Percentiles rank a stretch among this genome's conserved stretches.
These are phyloP conservation scores for Pocillopora damicornis DNA, from an alignment of 64 coral and sea anemone species.

Conservation along the genomic window DNA sequence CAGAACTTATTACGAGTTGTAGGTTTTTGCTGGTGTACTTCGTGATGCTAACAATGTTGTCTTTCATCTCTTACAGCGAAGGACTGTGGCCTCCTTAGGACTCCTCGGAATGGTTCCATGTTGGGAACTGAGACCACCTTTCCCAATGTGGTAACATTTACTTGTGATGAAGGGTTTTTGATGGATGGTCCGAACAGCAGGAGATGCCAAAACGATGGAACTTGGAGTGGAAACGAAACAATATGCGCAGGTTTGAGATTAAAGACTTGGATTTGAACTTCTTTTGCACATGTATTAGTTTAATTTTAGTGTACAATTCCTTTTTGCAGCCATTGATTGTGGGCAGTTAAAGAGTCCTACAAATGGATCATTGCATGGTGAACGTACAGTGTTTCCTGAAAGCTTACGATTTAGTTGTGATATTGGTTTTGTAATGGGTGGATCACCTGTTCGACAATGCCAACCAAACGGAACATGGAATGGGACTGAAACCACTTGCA, in stretches of 20 bases:
- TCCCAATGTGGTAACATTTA: slow-evolving; percentile 31
- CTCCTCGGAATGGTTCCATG: slow-evolving; percentile 35
- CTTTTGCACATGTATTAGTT: background rate
- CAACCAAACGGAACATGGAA: slow-evolving; percentile 23
- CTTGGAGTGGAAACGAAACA: slow-evolving; percentile 32
- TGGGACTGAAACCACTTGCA: slow-evolving; percentile 12
- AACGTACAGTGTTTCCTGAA: background rate
- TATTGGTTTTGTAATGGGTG: background rate
- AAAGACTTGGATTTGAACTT: background rate
- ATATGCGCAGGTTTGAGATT: slow-evolving; percentile 23
- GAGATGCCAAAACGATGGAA: slow-evolving; percentile 19
- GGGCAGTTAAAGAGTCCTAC: background rate
- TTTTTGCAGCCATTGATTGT: slow-evolving; percentile 14
- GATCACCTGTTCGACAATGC: background rate
- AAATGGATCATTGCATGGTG: slow-evolving; percentile 1
- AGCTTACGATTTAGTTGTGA: background rate
- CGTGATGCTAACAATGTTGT: background rate
- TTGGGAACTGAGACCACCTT: slow-evolving; percentile 10
- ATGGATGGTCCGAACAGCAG: background rate
- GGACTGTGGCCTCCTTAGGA: slow-evolving; percentile 38
- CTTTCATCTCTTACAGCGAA: slow-evolving; percentile 17
- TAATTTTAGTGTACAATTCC: background rate
- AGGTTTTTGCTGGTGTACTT: background rate
- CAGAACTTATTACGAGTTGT: background rate
- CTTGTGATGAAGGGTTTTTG: slow-evolving; percentile 25